Percentiles rank a stretch among this genome's conserved stretches.
phyloP scores from a whole-genome alignment of 2,113 vertebrate species.

The Paratilapia polleni region DNA sequence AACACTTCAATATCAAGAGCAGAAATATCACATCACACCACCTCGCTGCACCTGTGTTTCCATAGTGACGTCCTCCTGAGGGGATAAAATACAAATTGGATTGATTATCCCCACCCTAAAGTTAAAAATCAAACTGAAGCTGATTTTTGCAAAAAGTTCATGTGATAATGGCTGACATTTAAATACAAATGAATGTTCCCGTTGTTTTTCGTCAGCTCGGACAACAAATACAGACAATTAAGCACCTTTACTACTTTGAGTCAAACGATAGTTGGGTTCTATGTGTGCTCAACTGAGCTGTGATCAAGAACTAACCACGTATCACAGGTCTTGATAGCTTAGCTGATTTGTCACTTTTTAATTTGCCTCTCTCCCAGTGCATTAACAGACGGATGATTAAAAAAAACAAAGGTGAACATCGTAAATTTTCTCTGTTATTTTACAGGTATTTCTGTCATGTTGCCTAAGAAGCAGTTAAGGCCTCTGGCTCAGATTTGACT shows the following conservation, averaged over 20 bases:
- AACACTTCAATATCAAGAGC: slow-evolving; percentile 31
- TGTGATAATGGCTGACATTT: background rate
- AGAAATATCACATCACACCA: slow-evolving; percentile 33
- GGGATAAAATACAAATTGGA: slow-evolving; percentile 17
- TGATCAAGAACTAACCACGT: no score
- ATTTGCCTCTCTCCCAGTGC: background rate
- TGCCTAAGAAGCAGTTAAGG: background rate
- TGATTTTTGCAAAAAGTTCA: slow-evolving; percentile 9
- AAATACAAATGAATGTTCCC: background rate
- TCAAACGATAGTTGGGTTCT: no score
- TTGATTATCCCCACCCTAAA: background rate
- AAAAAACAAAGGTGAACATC: background rate
- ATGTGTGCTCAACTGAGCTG: no score
- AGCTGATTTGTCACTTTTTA: background rate
- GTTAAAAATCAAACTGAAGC: background rate
- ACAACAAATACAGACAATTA: no score
- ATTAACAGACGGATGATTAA: background rate
- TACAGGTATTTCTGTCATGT: background rate
- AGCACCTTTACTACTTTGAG: no score
- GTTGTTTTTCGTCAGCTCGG: background rate
- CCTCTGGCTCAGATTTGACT: background rate
- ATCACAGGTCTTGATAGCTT: background rate
- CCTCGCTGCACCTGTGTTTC: slow-evolving; percentile 69
- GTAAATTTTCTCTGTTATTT: background rate
- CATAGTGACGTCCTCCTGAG: slow-evolving; percentile 62